phyloP scores from a whole-genome alignment of 2,888 invertebrate genomes.

The Heterodera filipjevi region DNA sequence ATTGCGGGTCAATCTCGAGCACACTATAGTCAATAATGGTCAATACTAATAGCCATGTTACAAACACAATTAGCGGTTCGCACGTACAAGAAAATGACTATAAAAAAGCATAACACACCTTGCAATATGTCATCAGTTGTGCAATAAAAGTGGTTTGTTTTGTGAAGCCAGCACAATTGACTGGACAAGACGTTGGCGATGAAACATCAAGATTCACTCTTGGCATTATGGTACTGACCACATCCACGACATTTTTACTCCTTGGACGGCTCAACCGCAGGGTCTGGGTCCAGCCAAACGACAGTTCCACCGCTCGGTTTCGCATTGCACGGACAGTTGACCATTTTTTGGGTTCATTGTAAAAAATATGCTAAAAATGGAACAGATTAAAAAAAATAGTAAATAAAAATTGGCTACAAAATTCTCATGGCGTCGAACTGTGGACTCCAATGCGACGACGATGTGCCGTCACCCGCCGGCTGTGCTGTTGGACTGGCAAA shows the following conservation, averaged over 20 bases:
- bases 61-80: too few species aligned
- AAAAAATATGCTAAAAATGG: constrained; percentile 78
- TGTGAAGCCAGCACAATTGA: not conserved
- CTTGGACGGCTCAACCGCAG: not conserved
- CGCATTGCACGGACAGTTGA: constrained; percentile 97
- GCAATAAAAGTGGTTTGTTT: not conserved
- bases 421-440: constrained; percentile 78
- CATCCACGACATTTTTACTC: constrained; percentile 7
- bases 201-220: not conserved
- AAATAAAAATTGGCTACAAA: constrained; percentile 70
- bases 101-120: too few species aligned
- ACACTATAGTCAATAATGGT: too few species aligned
- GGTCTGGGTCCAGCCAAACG: constrained; percentile 65
- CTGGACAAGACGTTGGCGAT: not conserved
- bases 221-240: not conserved
- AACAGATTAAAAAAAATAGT: not conserved
- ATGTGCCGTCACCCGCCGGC: constrained; percentile 65
- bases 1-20: too few species aligned
- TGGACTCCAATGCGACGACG: not conserved
- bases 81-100: too few species aligned
- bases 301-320: constrained; percentile 93
- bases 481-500: constrained; percentile 81
- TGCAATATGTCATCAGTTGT: not conserved
- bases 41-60: too few species aligned
- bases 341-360: constrained; percentile 93